Conservation (phyloP, 2,797 vertebrate species). For the Crocodylus rhombifer region DNA sequence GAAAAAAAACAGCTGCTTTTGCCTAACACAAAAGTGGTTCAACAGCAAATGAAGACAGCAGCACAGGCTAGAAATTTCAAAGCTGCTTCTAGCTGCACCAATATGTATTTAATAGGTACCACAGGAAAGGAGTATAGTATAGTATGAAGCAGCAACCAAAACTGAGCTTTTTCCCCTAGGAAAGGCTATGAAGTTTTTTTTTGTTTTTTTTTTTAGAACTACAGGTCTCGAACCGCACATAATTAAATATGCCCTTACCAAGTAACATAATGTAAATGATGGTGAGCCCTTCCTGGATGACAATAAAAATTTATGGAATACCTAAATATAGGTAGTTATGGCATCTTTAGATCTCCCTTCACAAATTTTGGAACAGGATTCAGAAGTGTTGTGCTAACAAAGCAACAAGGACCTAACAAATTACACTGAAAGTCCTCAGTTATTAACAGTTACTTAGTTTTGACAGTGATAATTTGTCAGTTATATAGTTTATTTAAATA, state of each 20-base stretch:
- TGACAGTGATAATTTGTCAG: background rate
- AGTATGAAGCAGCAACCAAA: conserved; percentile 18
- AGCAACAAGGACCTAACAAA: conserved; percentile 13
- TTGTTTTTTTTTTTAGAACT: conserved; percentile 47
- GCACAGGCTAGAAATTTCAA: background rate
- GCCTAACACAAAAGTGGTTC: no score
- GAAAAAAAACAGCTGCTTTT: background rate
- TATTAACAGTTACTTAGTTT: conserved; percentile 24
- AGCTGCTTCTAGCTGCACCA: background rate
- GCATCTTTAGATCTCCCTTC: conserved; percentile 32
- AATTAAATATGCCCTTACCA: conserved; percentile 66
- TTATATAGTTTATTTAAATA: background rate
- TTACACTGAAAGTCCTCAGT: conserved; percentile 4
- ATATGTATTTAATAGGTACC: background rate
- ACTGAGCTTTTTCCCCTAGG: background rate
- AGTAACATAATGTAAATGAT: conserved; percentile 57
- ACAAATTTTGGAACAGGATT: conserved; percentile 5
- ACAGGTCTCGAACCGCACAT: conserved; percentile 42
- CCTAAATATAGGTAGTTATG: conserved; percentile 41
- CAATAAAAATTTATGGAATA: conserved; percentile 31
- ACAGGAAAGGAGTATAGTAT: background rate
- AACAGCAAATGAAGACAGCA: background rate
- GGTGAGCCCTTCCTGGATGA: conserved; percentile 42
- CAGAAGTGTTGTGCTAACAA: conserved; percentile 24
- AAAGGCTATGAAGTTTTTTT: conserved; percentile 39